Evolutionary conservation across 2,888 invertebrate genomes (phyloP).

Genomic region (Herminia tarsipennalis): DNA sequence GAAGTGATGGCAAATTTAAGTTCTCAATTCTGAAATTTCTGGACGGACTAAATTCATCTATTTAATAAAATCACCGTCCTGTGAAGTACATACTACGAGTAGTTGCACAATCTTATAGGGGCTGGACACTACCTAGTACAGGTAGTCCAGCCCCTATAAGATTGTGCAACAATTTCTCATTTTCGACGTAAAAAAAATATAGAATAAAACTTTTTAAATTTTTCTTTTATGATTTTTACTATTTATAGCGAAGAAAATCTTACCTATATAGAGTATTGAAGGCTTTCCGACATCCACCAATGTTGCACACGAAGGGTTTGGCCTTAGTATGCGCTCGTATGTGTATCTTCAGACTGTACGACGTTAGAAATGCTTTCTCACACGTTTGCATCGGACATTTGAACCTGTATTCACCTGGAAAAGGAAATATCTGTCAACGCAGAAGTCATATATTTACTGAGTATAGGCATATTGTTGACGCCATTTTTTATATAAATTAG

Average conservation of each 20-base stretch:
- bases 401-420: constrained; percentile 96
- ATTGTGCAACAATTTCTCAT: too few relatives aligned
- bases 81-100: too few relatives aligned
- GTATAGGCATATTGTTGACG: too few relatives aligned
- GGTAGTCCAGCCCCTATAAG: too few relatives aligned
- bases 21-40: too few relatives aligned
- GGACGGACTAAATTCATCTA: too few relatives aligned
- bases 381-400: constrained; percentile 95
- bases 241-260: constrained; percentile 30
- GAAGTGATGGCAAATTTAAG: too few relatives aligned
- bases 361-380: constrained; percentile 97
- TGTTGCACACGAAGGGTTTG: constrained; percentile 95
- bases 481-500: too few relatives aligned
- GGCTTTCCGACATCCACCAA: constrained; percentile 94
- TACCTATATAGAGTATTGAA: constrained; percentile 97
- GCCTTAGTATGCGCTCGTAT: constrained; percentile 96
- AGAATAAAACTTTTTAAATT: not conserved
- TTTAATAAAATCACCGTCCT: too few relatives aligned
- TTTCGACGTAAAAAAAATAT: not conserved
- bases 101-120: too few relatives aligned
- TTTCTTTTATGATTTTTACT: not conserved
- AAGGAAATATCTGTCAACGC: constrained; percentile 10
- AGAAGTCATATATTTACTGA: too few relatives aligned
- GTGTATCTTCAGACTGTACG: constrained; percentile 97
- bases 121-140: too few relatives aligned